Conservation (phyloP, 2,888 invertebrate genomes). For the Drosophila histrio region DNA sequence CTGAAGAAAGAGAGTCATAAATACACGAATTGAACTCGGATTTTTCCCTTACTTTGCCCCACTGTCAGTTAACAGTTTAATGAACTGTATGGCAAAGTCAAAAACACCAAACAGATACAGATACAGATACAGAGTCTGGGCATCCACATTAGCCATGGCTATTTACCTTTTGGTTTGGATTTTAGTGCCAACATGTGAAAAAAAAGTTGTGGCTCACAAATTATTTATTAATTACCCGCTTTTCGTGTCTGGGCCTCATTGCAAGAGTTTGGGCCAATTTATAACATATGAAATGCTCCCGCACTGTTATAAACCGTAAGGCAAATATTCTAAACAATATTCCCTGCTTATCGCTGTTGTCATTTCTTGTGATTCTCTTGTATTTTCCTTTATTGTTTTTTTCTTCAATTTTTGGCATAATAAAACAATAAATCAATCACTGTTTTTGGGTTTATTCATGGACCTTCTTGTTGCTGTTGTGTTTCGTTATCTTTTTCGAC, state of each 20-base stretch:
- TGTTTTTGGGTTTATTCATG: conserved; percentile 39
- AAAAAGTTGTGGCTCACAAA: conserved; percentile 58
- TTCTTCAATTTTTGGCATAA: conserved; percentile 58
- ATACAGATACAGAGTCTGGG: background rate
- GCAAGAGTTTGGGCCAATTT: conserved; percentile 27
- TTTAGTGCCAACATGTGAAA: conserved; percentile 64
- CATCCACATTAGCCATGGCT: conserved; percentile 61
- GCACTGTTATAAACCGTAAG: conserved; percentile 20
- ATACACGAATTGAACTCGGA: conserved; percentile 22
- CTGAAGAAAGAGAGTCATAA: conserved; percentile 43
- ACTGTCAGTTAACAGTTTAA: conserved; percentile 53
- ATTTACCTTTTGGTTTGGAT: conserved; percentile 55
- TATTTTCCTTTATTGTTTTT: conserved; percentile 16
- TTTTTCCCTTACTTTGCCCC: background rate
- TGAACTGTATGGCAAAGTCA: conserved; percentile 52
- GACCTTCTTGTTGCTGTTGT: conserved; percentile 14
- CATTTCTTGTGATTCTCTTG: conserved; percentile 39
- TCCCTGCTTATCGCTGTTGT: conserved; percentile 62
- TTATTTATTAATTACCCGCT: conserved; percentile 74
- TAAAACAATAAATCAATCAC: conserved; percentile 78
- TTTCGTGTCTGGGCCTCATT: conserved; percentile 12
- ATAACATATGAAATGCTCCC: conserved; percentile 36
- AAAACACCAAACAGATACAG: background rate
- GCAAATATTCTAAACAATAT: conserved; percentile 27
- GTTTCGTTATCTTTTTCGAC: conserved; percentile 59